These are phyloP conservation scores for Drosophila bipectinata DNA, from an alignment of 1,140 invertebrate species.

Conservation along the genomic window DNA sequence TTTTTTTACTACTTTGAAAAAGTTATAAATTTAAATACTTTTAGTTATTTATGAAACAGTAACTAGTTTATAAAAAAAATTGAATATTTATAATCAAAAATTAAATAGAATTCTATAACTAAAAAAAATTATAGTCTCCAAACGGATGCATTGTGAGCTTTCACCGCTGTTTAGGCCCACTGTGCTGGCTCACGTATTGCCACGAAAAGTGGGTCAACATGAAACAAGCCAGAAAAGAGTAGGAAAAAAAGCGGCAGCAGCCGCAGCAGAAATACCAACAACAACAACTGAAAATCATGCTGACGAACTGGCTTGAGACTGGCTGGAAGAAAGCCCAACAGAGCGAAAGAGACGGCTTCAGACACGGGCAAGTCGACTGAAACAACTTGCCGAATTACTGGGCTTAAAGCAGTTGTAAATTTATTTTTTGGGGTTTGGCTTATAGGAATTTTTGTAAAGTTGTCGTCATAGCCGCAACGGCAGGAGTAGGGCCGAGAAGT, in stretches of 20 bases:
- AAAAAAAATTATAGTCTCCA: neutral
- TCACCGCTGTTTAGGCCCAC: constrained; percentile 44
- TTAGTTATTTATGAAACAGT: too few relatives aligned
- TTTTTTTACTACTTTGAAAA: too few relatives aligned
- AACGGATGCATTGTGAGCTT: constrained; percentile 28
- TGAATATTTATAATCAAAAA: too few relatives aligned
- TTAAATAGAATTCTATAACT: too few relatives aligned
- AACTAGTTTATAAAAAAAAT: too few relatives aligned
- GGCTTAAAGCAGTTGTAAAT: constrained; percentile 37
- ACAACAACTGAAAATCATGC: constrained; percentile 58
- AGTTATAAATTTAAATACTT: too few relatives aligned
- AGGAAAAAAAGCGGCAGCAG: constrained; percentile 52
- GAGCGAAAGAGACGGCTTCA: constrained; percentile 45
- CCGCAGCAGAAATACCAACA: constrained; percentile 33
- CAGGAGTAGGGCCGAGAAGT: constrained; percentile 11
- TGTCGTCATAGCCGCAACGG: constrained; percentile 20
- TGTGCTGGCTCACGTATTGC: constrained; percentile 70
- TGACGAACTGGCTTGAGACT: constrained; percentile 64
- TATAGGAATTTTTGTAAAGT: constrained; percentile 57
- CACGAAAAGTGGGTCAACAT: constrained; percentile 77
- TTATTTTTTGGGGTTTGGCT: constrained; percentile 52
- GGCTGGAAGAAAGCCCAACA: constrained; percentile 29
- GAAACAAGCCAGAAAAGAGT: constrained; percentile 72
- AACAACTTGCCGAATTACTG: constrained; percentile 48
- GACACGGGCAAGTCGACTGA: neutral